Evolutionary conservation across 2,888 invertebrate species (phyloP), one percentile per base, ranked within the genome.

Genomic region (Caenorhabditis macrosperma): DNA sequence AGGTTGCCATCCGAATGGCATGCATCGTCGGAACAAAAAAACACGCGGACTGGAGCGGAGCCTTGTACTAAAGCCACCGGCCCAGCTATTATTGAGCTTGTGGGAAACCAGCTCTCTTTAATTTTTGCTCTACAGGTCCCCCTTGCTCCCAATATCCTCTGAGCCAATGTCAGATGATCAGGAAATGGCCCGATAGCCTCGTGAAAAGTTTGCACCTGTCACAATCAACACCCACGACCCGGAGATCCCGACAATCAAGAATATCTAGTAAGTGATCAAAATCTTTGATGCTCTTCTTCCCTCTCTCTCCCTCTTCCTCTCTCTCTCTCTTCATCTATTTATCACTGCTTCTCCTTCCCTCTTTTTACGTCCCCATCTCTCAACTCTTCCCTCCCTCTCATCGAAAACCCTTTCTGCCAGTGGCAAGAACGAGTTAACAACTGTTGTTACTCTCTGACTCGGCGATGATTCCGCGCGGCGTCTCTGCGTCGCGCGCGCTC

Each of bases 371-470:
- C 24, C 50, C n/a, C 28, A 33, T 15, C 35, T 26, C 41, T 33
- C 6, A 44, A 33, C 30, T 30, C 33, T 35, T 33, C 28, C 48
- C 26, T 33, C 35, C 15, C 26, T 17, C 20, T 20, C 44, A 44
- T 44, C 52, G 52, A 28, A 41, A n/a, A 28, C 12, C 28, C 52
- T 38, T 44, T 33, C 64, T 52, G 59, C 50, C 74, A 74, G 74
- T 74, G 64, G 74, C 74, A 74, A 64, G 72, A 78, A 78, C 78
- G 71, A 78, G 78, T 78, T 78, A 67, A 78, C 78, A 78, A 78
- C 78, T 66, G 78, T 78, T 78, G 78, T 78, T 72, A 72, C 72
- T 78, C 72, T 66, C 72, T 78, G 55, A 78, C 61, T 67, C 66
- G 54, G 60, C 71, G 57, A 78, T 72, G 60, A 78, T 75, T 75